Conservation (phyloP, 2,888 invertebrate genomes). For the Nezara viridula region DNA sequence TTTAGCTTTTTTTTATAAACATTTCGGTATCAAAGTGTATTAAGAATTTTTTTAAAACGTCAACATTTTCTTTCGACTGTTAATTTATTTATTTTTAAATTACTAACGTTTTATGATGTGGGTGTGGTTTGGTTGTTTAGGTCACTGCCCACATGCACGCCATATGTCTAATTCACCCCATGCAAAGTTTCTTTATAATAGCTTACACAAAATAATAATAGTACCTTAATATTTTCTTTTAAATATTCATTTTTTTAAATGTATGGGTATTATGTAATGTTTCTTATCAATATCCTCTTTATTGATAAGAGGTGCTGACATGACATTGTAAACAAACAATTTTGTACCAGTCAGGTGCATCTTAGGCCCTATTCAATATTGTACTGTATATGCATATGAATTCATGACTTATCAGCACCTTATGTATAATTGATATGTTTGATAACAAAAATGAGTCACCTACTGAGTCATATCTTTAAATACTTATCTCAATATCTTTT, state of each 20-base stretch:
- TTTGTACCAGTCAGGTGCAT: neutral
- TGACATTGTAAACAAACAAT: slow-evolving; percentile 6
- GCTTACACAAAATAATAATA: neutral
- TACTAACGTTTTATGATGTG: neutral
- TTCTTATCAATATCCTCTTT: neutral
- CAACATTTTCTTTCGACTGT: neutral
- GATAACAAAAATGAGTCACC: neutral
- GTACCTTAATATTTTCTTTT: neutral
- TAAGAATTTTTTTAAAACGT: neutral
- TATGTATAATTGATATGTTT: neutral
- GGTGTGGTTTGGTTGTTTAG: slow-evolving; percentile 43
- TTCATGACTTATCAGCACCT: neutral
- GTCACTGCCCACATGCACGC: slow-evolving; percentile 43
- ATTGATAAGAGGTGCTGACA: neutral
- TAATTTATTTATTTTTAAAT: neutral
- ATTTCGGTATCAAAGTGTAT: too few relatives aligned
- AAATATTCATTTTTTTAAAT: neutral
- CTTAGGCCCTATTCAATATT: neutral
- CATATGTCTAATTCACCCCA: slow-evolving; percentile 19
- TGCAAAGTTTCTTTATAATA: neutral
- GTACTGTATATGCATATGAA: neutral
- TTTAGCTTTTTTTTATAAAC: too few relatives aligned
- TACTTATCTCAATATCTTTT: neutral
- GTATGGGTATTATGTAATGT: neutral
- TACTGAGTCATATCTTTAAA: neutral